Percentiles rank a stretch among this genome's conserved stretches.
phyloP scores from a whole-genome alignment of 2,113 vertebrate genomes.

The Odocoileus virginianus region DNA sequence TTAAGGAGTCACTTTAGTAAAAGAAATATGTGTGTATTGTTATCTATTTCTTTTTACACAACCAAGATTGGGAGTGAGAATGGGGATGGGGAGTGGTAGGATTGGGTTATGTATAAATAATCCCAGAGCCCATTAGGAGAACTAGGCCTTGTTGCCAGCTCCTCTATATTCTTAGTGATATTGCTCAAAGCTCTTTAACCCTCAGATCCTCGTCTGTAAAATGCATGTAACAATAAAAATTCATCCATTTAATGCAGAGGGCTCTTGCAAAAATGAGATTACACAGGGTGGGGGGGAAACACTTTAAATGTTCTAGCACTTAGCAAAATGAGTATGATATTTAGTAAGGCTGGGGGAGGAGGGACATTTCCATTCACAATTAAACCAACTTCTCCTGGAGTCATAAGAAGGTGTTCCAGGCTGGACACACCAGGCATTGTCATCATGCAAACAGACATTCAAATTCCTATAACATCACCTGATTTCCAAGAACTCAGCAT shows the following conservation, averaged over 20 bases:
- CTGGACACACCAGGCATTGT: not conserved
- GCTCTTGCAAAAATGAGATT: not conserved
- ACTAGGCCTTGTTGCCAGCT: not conserved
- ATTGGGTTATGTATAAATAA: not conserved
- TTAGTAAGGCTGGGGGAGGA: not conserved
- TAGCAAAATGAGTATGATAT: not conserved
- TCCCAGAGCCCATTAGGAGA: not conserved
- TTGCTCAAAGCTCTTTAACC: not conserved
- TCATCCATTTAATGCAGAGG: not conserved
- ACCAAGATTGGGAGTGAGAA: not conserved
- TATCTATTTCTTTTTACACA: not conserved
- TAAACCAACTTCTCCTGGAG: not conserved
- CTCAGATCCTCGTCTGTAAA: not conserved
- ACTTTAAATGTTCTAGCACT: not conserved
- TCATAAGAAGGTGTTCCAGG: not conserved
- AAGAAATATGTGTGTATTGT: not conserved
- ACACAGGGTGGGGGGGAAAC: fast-evolving
- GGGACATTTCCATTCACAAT: not conserved
- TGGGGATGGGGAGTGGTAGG: not conserved
- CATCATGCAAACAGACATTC: not conserved
- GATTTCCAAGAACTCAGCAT: not conserved
- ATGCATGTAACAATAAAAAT: not conserved
- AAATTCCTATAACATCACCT: not conserved
- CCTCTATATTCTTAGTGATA: not conserved
- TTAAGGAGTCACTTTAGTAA: not conserved